Conservation (phyloP, 2,797 vertebrate species). For the Discoglossus pictus region DNA sequence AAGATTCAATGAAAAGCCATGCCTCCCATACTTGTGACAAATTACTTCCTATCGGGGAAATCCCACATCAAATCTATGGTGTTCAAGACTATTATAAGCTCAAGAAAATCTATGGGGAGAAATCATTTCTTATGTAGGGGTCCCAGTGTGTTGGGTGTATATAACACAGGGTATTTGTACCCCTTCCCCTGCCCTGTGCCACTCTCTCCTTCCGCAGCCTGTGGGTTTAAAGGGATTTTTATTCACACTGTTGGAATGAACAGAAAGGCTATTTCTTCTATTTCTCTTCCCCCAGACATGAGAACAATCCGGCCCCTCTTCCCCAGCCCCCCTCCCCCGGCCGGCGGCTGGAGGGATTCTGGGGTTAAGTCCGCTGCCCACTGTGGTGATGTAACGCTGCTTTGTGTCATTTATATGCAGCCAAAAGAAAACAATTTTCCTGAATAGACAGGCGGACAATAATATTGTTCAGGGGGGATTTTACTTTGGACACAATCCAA, state of each 20-base stretch:
- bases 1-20: no score
- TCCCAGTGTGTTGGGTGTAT: no score
- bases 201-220: conserved; percentile 22
- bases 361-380: conserved; percentile 66
- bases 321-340: conserved; percentile 27
- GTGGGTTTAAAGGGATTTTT: conserved; percentile 43
- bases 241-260: conserved; percentile 41
- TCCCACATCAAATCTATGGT: no score
- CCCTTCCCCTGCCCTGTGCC: conserved; percentile 1
- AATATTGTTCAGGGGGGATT: conserved; percentile 82
- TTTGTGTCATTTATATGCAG: conserved; percentile 84
- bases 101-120: no score
- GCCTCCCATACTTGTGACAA: no score
- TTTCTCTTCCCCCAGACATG: conserved; percentile 45
- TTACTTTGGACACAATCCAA: conserved; percentile 86
- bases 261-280: conserved; percentile 48
- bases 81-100: no score
- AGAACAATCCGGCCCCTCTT: conserved; percentile 49
- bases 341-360: conserved; percentile 41
- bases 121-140: no score
- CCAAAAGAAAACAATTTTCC: conserved; percentile 73
- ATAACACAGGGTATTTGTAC: background rate
- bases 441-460: conserved; percentile 83
- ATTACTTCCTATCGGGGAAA: no score
- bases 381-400: conserved; percentile 86